These are phyloP conservation scores for Lemur catta DNA, from an alignment of 2,797 vertebrate species.

Conservation along the genomic window DNA sequence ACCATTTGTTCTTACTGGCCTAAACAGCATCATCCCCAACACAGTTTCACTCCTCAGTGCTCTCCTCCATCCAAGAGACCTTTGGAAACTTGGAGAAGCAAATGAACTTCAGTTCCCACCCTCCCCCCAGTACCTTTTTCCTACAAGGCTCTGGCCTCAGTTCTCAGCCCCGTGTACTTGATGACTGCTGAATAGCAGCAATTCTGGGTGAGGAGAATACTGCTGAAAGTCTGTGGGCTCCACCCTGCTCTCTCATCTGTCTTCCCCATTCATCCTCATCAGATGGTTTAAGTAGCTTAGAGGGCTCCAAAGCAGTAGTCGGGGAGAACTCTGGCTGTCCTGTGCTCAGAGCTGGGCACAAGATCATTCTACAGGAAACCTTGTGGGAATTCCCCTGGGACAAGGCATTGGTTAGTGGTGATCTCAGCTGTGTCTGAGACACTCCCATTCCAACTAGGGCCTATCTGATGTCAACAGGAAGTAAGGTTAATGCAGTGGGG, in stretches of 20 bases:
- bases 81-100: neutral
- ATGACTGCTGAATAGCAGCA: neutral
- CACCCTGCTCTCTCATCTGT: neutral
- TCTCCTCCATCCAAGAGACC: neutral
- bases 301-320: neutral
- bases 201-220: neutral
- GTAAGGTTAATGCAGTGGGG: constrained; percentile 86
- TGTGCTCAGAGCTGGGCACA: neutral
- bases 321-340: neutral
- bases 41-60: neutral
- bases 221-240: neutral
- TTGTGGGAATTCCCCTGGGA: constrained; percentile 39
- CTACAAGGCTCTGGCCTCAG: neutral
- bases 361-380: neutral
- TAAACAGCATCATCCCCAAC: neutral
- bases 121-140: neutral
- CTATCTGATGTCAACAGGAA: constrained; percentile 81
- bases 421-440: constrained; percentile 79
- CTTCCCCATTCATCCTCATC: neutral
- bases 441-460: neutral
- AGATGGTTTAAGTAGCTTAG: neutral
- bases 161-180: neutral
- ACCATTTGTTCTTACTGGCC: neutral
- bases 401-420: constrained; percentile 80
- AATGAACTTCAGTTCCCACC: neutral